Evolutionary conservation across 2,113 vertebrate species (phyloP).

Genomic region (Arenaria interpres): DNA sequence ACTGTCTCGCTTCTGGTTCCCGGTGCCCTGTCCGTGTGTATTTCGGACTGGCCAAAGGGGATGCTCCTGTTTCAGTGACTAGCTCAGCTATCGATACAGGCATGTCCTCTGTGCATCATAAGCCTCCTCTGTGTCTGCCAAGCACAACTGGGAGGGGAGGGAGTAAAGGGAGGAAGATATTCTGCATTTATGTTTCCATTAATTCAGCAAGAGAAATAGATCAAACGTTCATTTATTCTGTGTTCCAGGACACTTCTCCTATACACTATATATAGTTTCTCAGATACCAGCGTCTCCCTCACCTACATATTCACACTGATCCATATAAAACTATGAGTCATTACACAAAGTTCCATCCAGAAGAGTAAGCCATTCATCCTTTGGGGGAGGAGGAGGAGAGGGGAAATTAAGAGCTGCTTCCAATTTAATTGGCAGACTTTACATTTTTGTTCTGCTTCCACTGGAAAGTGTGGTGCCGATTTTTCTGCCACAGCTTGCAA

Average conservation of each 20-base stretch:
- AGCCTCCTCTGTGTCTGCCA: background rate
- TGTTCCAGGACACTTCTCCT: constrained; percentile 40
- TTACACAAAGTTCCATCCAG: constrained; percentile 59
- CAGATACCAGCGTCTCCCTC: constrained; percentile 44
- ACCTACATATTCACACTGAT: constrained; percentile 61
- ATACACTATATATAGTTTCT: constrained; percentile 48
- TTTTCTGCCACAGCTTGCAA: constrained; percentile 46
- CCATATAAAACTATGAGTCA: constrained; percentile 64
- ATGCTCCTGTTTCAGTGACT: background rate
- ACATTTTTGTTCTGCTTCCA: constrained; percentile 64
- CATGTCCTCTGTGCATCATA: background rate
- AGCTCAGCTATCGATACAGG: background rate
- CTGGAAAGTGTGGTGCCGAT: constrained; percentile 57
- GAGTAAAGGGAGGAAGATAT: background rate
- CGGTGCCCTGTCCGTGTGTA: accelerated
- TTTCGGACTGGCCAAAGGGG: background rate
- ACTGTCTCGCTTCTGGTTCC: background rate
- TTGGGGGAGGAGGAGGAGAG: constrained; percentile 25
- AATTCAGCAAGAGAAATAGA: constrained; percentile 25
- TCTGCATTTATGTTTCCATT: constrained; percentile 16
- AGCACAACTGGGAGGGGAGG: background rate
- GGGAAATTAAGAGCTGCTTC: constrained; percentile 66
- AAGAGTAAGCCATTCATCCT: constrained; percentile 62
- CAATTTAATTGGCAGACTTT: constrained; percentile 69
- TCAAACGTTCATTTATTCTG: background rate